These are phyloP conservation scores for Pseudanteris insignis DNA, from an alignment of 2,888 invertebrate genomes.

Conservation along the genomic window DNA sequence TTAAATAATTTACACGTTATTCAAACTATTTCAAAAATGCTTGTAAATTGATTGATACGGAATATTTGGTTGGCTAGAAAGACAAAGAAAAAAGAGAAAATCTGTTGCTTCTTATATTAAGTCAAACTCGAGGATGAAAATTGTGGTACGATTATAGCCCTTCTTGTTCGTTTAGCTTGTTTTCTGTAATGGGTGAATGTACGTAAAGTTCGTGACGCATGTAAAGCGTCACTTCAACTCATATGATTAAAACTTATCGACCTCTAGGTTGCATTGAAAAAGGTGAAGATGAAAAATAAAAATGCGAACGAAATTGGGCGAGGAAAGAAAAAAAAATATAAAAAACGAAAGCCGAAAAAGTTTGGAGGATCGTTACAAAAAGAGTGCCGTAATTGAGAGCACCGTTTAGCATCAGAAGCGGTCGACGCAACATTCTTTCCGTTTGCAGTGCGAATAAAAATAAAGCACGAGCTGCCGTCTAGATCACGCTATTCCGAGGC, in stretches of 20 bases:
- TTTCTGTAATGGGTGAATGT: constrained; percentile 26
- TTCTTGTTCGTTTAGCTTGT: constrained; percentile 13
- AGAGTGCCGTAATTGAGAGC: constrained; percentile 13
- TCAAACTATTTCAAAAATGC: no score
- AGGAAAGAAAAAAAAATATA: neutral
- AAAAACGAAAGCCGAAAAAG: neutral
- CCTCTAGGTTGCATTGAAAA: no score
- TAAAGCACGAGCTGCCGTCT: constrained; percentile 31
- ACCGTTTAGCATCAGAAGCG: constrained; percentile 3
- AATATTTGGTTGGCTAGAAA: no score
- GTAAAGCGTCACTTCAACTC: constrained; percentile 21
- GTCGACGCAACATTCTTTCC: constrained; percentile 19
- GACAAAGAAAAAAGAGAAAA: no score
- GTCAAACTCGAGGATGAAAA: constrained; percentile 2
- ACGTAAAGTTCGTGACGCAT: constrained; percentile 34
- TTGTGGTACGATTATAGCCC: constrained; percentile 22
- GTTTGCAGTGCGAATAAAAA: constrained; percentile 31
- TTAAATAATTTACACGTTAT: no score
- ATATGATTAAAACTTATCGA: constrained; percentile 21
- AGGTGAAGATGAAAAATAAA: constrained; percentile 4
- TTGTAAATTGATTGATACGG: no score
- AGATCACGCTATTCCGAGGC: constrained; percentile 36
- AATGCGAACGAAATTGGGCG: neutral
- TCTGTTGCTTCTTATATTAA: neutral
- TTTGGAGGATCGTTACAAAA: neutral